These are phyloP conservation scores for Naja naja DNA, from an alignment of 2,113 vertebrate genomes.

Conservation along the genomic window DNA sequence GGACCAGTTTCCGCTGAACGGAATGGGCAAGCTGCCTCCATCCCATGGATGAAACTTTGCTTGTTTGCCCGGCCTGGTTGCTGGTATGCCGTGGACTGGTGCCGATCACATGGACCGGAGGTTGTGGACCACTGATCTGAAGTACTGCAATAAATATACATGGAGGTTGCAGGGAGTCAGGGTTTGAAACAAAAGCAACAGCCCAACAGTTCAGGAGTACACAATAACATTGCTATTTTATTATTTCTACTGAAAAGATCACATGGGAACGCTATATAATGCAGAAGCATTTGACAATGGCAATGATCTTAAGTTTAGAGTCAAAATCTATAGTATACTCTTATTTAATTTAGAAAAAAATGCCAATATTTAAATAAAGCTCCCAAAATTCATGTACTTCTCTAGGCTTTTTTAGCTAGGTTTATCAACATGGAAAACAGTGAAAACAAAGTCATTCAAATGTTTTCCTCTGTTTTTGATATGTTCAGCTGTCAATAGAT, in stretches of 20 bases:
- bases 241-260: conserved; percentile 41
- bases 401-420: conserved; percentile 6
- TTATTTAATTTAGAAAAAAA: not conserved
- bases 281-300: conserved; percentile 54
- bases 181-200: conserved; percentile 47
- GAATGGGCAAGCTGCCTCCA: too few species aligned
- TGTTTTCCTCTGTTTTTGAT: conserved; percentile 24
- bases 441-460: conserved; percentile 6
- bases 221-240: not conserved
- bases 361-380: not conserved
- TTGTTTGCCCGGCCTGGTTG: too few species aligned
- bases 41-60: too few species aligned
- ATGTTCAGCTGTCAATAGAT: rapidly evolving
- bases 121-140: not conserved
- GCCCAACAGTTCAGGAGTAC: not conserved
- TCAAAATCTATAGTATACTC: not conserved
- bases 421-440: not conserved
- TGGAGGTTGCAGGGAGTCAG: conserved; percentile 42
- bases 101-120: too few species aligned
- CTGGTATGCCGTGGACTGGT: too few species aligned
- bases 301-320: conserved; percentile 22
- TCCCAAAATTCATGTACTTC: not conserved
- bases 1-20: too few species aligned
- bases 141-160: conserved; percentile 52
- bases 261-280: conserved; percentile 49